Evolutionary conservation across 2,113 vertebrate species (phyloP).

Genomic region (Pheucticus melanocephalus): DNA sequence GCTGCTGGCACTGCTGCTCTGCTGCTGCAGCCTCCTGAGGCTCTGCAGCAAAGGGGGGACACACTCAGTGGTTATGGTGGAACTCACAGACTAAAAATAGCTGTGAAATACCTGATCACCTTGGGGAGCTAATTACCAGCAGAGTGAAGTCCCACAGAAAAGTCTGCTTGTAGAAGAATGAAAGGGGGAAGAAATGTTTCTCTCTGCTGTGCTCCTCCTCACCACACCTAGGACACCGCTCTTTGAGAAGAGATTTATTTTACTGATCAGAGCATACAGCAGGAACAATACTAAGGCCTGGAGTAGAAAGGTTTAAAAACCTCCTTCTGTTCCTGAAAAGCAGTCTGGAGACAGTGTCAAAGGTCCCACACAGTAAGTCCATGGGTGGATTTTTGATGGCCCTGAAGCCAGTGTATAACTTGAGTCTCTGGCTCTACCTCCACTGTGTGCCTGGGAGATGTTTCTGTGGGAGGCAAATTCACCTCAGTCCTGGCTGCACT

Average conservation of each 20-base stretch:
- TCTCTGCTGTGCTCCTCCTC: neutral
- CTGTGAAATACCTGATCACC: neutral
- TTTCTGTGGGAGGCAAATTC: neutral
- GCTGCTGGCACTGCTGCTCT: neutral
- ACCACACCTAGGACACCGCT: too few relatives aligned
- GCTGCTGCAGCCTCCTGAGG: neutral
- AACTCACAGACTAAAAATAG: neutral
- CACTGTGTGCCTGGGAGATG: neutral
- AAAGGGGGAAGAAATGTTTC: neutral
- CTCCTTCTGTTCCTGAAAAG: neutral
- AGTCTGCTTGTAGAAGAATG: neutral
- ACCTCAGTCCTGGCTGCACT: neutral
- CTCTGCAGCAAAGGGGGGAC: neutral
- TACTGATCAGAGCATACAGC: neutral
- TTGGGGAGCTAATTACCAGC: neutral
- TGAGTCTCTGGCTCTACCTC: neutral
- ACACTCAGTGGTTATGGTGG: accelerated
- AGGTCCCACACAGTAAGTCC: neutral
- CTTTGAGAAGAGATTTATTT: neutral
- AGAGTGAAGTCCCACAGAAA: neutral
- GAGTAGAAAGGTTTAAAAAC: neutral
- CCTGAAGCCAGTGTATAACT: neutral
- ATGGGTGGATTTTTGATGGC: neutral
- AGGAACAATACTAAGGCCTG: neutral
- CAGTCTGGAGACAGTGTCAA: too few relatives aligned